Conservation (phyloP, 2,888 invertebrate species). For the Phania funesta region DNA sequence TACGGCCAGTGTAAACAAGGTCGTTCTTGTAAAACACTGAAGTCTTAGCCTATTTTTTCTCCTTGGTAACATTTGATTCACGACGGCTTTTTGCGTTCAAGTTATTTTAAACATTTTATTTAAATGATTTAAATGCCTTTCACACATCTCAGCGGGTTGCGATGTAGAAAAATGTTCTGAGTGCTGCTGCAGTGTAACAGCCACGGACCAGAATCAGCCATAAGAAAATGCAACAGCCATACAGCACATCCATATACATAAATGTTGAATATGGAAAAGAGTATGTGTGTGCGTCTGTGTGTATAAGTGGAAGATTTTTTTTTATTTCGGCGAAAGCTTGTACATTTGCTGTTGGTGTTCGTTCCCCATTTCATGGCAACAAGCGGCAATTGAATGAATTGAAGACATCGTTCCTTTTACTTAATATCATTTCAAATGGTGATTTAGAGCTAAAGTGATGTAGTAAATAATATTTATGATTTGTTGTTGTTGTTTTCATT, state of each 20-base stretch:
- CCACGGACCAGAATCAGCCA: not conserved
- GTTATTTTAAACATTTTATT: conserved; percentile 53
- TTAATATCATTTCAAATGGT: conserved; percentile 6
- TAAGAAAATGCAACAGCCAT: conserved; percentile 1
- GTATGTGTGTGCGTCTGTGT: not conserved
- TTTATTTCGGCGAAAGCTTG: conserved; percentile 24
- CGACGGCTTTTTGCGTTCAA: conserved; percentile 22
- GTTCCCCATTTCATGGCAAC: conserved; percentile 15
- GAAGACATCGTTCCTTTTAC: not conserved
- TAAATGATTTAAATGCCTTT: conserved; percentile 67
- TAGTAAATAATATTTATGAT: conserved; percentile 63
- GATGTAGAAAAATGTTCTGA: conserved; percentile 11
- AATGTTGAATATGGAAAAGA: conserved; percentile 29
- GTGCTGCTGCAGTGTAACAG: conserved; percentile 32
- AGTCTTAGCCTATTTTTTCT: no score
- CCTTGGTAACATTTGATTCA: conserved; percentile 10
- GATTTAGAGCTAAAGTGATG: conserved; percentile 51
- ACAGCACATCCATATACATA: not conserved
- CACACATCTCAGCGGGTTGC: conserved; percentile 63
- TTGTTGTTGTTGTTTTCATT: conserved; percentile 30
- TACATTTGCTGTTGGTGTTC: conserved; percentile 45
- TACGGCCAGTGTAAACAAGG: no score
- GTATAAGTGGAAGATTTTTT: not conserved
- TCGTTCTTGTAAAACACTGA: no score
- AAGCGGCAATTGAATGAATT: conserved; percentile 5